Base-by-base conservation (phyloP, 2,113 vertebrate genomes). In the Damaliscus lunatus region DNA sequence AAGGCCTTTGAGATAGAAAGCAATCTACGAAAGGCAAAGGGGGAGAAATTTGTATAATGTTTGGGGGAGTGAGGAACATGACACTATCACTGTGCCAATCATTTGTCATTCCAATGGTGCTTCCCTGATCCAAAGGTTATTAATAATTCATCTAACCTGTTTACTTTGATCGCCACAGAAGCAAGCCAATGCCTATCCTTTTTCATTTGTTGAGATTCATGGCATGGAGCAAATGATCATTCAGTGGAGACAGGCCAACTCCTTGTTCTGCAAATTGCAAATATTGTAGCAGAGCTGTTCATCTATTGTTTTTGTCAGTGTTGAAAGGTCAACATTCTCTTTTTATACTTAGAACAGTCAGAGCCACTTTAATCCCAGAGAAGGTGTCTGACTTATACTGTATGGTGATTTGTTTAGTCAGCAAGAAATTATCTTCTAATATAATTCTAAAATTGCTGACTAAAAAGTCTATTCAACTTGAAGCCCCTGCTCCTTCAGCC, bases 371-470 rank as follows among this genome's bases (percentile, higher is more conserved):
- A 93, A 93, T 96, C 96, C 40, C 95, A 87, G 74, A 85, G 80
- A 98, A 96, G 71, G 60, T 97, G 6, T 95, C 97, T 98, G 97
- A 82, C 64, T 94, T 98, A 88, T 15, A 87, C 21, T 85, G 77
- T 96, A 78, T 55, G 88, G 57, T 96, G 96, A 98, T 94, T 89
- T 97, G 40, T 96, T 98, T 95, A 96, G 91, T 97, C 98, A 98
- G 98, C 95, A 98, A 98, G 78, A 96, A 98, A 97, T 98, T 97
- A 98, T 96, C 78, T 97, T 97, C 97, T 97, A 98, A 98, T 90
- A 74, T 53, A 95, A 98, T 95, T 98, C 77, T 93, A 67, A 96
- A 50, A 91, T 90, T 97, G 93, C 95, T 40, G 40, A 97, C 94
- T 93, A 62, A 59, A 84, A 88, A 62, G 36, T 97, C 46, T 43